phyloP scores from a whole-genome alignment of 2,797 vertebrate genomes.

The Poeciliopsis gracilis region DNA sequence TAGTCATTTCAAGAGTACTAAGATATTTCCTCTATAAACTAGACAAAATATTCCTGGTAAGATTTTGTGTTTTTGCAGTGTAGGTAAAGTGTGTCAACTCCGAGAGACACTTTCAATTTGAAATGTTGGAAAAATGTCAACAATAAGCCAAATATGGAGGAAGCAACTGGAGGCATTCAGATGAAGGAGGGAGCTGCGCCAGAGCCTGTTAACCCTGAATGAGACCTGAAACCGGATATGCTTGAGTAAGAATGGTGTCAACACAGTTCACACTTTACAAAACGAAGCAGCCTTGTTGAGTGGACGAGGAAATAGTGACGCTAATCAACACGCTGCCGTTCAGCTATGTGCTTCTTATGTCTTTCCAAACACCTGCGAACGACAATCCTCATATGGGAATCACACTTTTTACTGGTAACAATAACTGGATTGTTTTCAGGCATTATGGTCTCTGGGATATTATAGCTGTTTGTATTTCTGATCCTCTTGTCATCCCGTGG shows the following conservation, averaged over 20 bases:
- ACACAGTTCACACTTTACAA: slow-evolving; percentile 37
- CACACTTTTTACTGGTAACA: slow-evolving; percentile 5
- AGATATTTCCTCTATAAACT: too few relatives aligned
- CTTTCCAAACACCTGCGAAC: not conserved
- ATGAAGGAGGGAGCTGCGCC: slow-evolving; percentile 25
- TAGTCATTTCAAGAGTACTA: too few relatives aligned
- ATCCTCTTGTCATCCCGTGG: slow-evolving; percentile 18
- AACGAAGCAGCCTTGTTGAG: slow-evolving; percentile 1
- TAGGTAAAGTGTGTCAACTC: not conserved
- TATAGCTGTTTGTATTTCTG: not conserved
- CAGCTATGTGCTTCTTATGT: not conserved
- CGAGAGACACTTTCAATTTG: not conserved
- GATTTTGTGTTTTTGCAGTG: too few relatives aligned
- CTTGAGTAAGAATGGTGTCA: slow-evolving; percentile 20
- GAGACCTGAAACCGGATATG: slow-evolving; percentile 47
- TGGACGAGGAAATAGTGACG: slow-evolving; percentile 20
- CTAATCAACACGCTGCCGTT: slow-evolving; percentile 10
- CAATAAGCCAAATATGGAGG: not conserved
- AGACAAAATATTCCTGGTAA: too few relatives aligned
- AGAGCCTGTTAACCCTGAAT: slow-evolving; percentile 23
- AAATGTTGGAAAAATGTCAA: not conserved
- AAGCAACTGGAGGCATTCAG: slow-evolving; percentile 12
- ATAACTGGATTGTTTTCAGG: not conserved
- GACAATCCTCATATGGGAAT: slow-evolving; percentile 6
- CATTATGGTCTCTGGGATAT: not conserved